Base-by-base conservation (phyloP, 2,888 invertebrate genomes). In the Tuta absoluta region DNA sequence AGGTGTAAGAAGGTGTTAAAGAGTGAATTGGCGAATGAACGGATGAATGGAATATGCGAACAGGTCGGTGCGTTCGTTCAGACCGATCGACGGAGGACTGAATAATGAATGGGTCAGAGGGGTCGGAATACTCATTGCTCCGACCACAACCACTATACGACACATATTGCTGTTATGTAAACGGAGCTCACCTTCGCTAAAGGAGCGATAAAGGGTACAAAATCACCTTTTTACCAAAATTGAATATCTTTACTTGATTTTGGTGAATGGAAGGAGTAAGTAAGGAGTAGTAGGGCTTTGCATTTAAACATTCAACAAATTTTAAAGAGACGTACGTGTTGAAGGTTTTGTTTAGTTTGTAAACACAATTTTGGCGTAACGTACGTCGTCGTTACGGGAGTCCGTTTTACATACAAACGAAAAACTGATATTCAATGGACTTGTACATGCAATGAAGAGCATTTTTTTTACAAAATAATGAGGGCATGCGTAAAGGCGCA, bases 1-100 rank as follows among this genome's bases (percentile, higher is more conserved):
- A 81, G 75, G 79, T 79, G 82, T 89, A 86, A 87, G 85, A 85
- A 89, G 87, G 89, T 89, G 89, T 87, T 89, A 89, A 89, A 86
- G 84, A 89, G 88, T 85, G 86, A 89, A 89, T 85, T 81, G 85
- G 84, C 80, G 81, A 85, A 87, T 81, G 83, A 84, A 77, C 79
- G 84, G 82, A 85, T 87, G 82, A 86, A 87, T 87, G 84, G 85
- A 85, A 86, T 85, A 87, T 85, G 79, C 79, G 85, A 83, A 79
- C 78, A 81, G 81, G 76, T 79, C 69, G 76, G 80, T 21, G 75
- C 70, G 75, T 74, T 75, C 74, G 67, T 68, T 66, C 71, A 58
- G 57, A 51, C 24, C 64, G 75, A 82, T 87, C 82, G 79, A 77
- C 78, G 77, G 76, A 78, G 71, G 70, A 73, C 71, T 87, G 82